These are phyloP conservation scores for Pseudorhiza aurosa DNA, from an alignment of 30 jellyfish, hydroid and myxozoan species.

Conservation along the genomic window DNA sequence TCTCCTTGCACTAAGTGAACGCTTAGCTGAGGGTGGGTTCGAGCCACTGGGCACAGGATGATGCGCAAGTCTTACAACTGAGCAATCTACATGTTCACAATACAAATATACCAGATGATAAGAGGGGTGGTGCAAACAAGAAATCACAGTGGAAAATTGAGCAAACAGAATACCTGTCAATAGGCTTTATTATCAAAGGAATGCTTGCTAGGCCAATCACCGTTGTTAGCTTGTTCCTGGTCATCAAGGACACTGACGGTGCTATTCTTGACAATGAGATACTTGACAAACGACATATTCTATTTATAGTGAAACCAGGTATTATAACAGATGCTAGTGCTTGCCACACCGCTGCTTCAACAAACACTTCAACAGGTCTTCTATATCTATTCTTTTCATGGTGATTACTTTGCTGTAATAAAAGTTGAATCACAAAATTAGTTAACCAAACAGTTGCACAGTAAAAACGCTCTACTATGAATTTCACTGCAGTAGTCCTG, in stretches of 20 bases:
- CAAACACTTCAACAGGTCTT: conserved; percentile 46
- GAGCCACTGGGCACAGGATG: no score
- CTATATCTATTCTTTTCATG: not conserved
- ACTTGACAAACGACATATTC: conserved; percentile 62
- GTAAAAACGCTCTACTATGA: no score
- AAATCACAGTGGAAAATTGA: no score
- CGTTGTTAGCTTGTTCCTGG: conserved; percentile 40
- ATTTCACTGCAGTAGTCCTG: no score
- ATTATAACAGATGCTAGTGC: conserved; percentile 82
- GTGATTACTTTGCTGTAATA: not conserved
- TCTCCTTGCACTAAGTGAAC: no score
- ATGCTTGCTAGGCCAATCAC: conserved; percentile 54
- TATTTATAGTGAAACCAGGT: conserved; percentile 80
- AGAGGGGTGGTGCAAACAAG: no score
- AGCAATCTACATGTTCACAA: no score
- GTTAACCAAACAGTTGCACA: no score
- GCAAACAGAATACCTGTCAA: conserved; percentile 86
- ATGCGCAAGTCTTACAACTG: no score
- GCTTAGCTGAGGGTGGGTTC: no score
- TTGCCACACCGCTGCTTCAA: conserved; percentile 87
- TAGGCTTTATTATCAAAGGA: conserved; percentile 72
- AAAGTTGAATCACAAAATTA: no score
- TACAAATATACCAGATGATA: no score
- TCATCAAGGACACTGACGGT: not conserved
- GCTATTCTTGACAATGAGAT: conserved; percentile 41